Evolutionary conservation across 37 sponge, comb jelly and placozoan species (phyloP), one percentile per base, ranked within the genome.

Genomic region (Geodia barretti): DNA sequence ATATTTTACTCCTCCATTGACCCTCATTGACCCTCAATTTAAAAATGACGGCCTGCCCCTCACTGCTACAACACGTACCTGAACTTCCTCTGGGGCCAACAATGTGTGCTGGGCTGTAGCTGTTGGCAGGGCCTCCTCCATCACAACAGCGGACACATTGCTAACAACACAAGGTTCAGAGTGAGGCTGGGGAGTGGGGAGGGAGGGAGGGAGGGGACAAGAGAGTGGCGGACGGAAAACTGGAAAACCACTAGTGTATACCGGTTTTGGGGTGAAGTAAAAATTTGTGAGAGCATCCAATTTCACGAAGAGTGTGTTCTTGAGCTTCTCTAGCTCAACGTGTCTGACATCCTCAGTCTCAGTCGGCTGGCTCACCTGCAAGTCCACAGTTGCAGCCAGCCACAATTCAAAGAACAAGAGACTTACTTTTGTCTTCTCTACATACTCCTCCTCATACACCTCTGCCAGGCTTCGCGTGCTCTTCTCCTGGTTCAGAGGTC

Each of bases 211-310:
- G 39, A 19, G 32, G 71, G 36, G 9, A 34, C 39, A 39, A 34
- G 39, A 9, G 19, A 58, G 60, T 58, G 60, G 60, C 19, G 60
- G 60, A 37, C 19, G n/a, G 34, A 23, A 64, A 20, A 11, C 31
- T 30, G 5, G 5, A 42, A 43, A 79, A 61, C 31, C 71, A 68
- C 70, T 36, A 38, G 7, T 8, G 72, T 89, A 89, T 29, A 94
- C 97, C 26, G 93, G 92, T 71, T 92, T 98, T 1, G 99, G 99
- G n/a, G 99, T 94, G 76, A 91, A 98, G 65, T 85, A 79, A 66
- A 90, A 98, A 80, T 96, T 98, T 17, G 99, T 92, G 4, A 98
- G 85, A 54, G 99, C 95, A 83, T 98, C 99, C 68, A 98, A 79
- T 43, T 96, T 94, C 28, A 72, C 60, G 78, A 98, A 98, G 28